A percentile compares a stretch with the other conserved stretches of the same genome.
Evolutionary conservation across 1,140 invertebrate genomes (phyloP).

Genomic region (Sminthurides bifidus): DNA sequence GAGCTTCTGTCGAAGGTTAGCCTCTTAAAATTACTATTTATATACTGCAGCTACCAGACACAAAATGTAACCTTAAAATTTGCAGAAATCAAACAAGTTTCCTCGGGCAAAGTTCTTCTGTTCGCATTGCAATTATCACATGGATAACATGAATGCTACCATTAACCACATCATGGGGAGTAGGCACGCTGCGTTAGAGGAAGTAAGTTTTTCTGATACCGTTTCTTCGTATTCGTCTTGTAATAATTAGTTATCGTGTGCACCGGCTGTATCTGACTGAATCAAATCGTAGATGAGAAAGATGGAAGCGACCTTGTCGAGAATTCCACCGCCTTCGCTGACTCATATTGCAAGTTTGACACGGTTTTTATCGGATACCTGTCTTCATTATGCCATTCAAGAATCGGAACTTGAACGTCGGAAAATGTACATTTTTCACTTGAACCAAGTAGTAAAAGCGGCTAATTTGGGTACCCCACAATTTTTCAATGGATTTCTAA

Average conservation of each 20-base stretch:
- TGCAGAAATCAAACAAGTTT: conserved; percentile 28
- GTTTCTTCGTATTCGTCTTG: too few species aligned
- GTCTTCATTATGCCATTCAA: neutral
- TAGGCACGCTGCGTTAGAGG: conserved; percentile 10
- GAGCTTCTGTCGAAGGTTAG: conserved; percentile 12
- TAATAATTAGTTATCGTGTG: too few species aligned
- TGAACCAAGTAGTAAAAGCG: neutral
- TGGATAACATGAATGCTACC: conserved; percentile 17
- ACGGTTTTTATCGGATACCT: neutral
- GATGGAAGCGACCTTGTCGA: conserved; percentile 6
- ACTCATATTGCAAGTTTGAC: conserved; percentile 5
- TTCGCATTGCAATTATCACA: conserved; percentile 26
- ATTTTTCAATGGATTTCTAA: neutral
- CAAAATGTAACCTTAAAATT: neutral
- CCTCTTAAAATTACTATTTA: neutral
- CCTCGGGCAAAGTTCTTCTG: conserved; percentile 27
- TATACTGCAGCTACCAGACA: neutral
- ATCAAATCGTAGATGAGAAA: conserved; percentile 12
- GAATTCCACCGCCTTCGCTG: conserved; percentile 5
- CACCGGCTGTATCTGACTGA: neutral
- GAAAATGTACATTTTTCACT: neutral
- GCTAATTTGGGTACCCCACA: neutral
- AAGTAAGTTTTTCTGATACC: conserved; percentile 17
- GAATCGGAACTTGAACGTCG: neutral
- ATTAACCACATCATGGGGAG: conserved; percentile 18